These are phyloP conservation scores for Congeria kusceri DNA, from an alignment of 2,888 invertebrate genomes.

Conservation along the genomic window DNA sequence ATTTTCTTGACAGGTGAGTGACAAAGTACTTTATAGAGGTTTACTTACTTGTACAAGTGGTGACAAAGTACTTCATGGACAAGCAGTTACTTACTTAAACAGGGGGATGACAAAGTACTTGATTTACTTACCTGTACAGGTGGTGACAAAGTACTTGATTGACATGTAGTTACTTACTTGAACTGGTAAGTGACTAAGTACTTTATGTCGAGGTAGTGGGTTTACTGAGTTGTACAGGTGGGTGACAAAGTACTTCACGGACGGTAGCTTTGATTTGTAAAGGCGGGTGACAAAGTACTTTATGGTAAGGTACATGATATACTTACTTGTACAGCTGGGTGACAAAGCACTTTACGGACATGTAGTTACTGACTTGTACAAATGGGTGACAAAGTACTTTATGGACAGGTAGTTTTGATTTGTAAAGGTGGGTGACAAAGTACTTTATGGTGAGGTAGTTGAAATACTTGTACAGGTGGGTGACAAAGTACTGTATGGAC, in stretches of 20 bases:
- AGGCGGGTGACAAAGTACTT: too few relatives aligned
- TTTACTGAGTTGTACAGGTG: not conserved
- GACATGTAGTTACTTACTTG: not conserved
- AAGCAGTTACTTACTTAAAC: slow-evolving; percentile 88
- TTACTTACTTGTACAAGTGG: too few relatives aligned
- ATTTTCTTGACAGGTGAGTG: slow-evolving; percentile 88
- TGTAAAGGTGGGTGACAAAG: not conserved
- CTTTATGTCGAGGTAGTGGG: not conserved
- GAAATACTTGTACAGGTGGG: not conserved
- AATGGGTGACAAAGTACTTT: slow-evolving; percentile 87
- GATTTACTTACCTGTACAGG: too few relatives aligned
- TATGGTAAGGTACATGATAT: not conserved
- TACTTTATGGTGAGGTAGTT: not conserved
- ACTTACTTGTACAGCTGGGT: slow-evolving; percentile 88
- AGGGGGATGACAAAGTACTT: slow-evolving; percentile 90
- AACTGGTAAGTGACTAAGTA: not conserved
- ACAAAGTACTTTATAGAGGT: slow-evolving; percentile 91
- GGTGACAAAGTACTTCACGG: not conserved
- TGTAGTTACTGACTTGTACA: too few relatives aligned
- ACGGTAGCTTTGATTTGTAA: too few relatives aligned
- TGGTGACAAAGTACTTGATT: slow-evolving; percentile 86
- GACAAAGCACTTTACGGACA: slow-evolving; percentile 91
- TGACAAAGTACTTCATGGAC: slow-evolving; percentile 91
- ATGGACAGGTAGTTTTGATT: not conserved
- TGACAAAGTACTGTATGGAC: not conserved